Evolutionary conservation across 2,888 invertebrate species (phyloP).

Genomic region (Cryptocephalus primarius): DNA sequence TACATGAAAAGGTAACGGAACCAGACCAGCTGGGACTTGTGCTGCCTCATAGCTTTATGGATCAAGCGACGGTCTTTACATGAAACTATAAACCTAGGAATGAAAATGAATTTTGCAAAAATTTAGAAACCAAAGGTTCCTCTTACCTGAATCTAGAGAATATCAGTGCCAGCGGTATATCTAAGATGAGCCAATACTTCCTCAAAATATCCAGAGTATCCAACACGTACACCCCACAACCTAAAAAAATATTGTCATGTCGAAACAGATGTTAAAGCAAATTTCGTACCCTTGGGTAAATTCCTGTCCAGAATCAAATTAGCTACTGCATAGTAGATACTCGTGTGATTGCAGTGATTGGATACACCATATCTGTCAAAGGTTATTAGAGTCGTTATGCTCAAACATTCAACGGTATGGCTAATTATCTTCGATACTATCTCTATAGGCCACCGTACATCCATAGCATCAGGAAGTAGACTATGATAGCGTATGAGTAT

Average conservation of each 20-base stretch:
- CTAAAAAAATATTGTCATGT: constrained; percentile 35
- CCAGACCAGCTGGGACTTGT: constrained; percentile 92
- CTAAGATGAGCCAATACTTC: constrained; percentile 76
- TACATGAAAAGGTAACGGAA: constrained; percentile 80
- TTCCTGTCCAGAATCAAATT: constrained; percentile 65
- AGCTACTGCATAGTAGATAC: constrained; percentile 71
- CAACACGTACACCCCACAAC: constrained; percentile 71
- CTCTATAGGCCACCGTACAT: constrained; percentile 63
- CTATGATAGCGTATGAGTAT: constrained; percentile 62
- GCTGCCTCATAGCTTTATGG: constrained; percentile 72
- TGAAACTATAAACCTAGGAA: constrained; percentile 51
- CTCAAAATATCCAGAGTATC: constrained; percentile 76
- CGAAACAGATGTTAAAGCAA: background rate
- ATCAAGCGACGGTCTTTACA: constrained; percentile 49
- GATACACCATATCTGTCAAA: constrained; percentile 93
- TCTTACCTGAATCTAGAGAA: constrained; percentile 66
- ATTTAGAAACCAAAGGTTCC: background rate
- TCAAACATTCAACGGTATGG: constrained; percentile 58
- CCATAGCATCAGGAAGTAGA: constrained; percentile 66
- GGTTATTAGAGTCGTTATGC: constrained; percentile 77
- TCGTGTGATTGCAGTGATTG: constrained; percentile 83
- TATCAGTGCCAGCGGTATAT: constrained; percentile 70
- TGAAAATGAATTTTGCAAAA: background rate
- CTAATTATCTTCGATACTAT: constrained; percentile 51
- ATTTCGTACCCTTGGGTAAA: constrained; percentile 57